Evolutionary conservation across 2,888 invertebrate species (phyloP), one percentile per base, ranked within the genome.

Genomic region (Drosophila bunnanda): DNA sequence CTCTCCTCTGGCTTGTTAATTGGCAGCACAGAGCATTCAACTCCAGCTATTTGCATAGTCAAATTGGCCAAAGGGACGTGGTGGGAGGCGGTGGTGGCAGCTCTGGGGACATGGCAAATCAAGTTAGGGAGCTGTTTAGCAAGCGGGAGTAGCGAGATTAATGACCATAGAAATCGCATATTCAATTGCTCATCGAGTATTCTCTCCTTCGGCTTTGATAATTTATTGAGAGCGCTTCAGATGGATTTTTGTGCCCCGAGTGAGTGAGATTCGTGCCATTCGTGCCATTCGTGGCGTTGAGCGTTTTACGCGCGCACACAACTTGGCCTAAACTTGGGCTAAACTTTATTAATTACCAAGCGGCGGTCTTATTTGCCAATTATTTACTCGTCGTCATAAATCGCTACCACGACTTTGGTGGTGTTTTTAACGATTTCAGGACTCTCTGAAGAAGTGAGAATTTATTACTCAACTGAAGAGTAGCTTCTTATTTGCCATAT

Each of bases 331-430:
- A 69, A 82, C 78, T 82, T 68, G 44, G 50, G 82, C 83, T 83
- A 83, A 88, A 88, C 67, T 85, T 83, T 80, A 83, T 88, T 85
- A 83, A 88, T 88, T 88, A 82, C 78, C 75, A 68, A 72, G 58
- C 39, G 32, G 58, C 36, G 39, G 50, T 22, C 50, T 67, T 67
- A 41, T 61, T 67, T 82, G 43, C 70, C 86, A 74, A 80, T 85
- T 85, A 76, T 78, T 79, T 76, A 73, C 59, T 70, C 55, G 13
- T 25, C 39, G 56, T 36, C 73, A 44, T 62, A 72, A 72, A 62
- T 56, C 69, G 34, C 22, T 17, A 8, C 38, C 15, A 3, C 17
- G 25, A 10, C 28, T 43, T 38, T 5, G 52, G 58, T 52, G 59
- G 54, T 41, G 59, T 41, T 60, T 41, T 25, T 32, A 54, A 32